These are phyloP conservation scores for Deroplatys truncata DNA, from an alignment of 2,888 invertebrate genomes.

Conservation along the genomic window DNA sequence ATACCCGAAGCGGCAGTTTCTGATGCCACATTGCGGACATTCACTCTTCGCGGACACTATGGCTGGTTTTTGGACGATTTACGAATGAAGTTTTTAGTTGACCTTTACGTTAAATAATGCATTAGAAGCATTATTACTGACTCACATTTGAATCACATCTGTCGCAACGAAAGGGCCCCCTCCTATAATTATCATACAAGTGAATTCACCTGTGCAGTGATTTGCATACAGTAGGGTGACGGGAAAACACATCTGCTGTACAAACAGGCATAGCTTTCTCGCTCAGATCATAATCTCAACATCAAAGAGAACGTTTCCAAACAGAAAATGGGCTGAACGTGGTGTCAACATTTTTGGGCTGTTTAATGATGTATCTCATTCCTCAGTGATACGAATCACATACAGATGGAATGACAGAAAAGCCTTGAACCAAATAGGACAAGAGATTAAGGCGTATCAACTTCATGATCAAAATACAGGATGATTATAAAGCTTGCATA, in stretches of 20 bases:
- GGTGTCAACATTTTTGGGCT: background rate
- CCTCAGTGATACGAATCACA: background rate
- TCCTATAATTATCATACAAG: background rate
- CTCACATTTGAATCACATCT: background rate
- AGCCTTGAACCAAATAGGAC: no score
- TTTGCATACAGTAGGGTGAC: background rate
- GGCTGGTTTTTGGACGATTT: background rate
- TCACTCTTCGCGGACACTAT: no score
- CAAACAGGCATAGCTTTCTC: no score
- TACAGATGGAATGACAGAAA: no score
- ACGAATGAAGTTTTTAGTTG: background rate
- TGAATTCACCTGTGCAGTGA: background rate
- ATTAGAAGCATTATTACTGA: background rate
- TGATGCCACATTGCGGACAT: no score
- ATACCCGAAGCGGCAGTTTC: no score
- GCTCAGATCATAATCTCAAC: background rate
- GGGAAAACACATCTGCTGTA: background rate
- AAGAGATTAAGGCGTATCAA: no score
- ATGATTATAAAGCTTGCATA: no score
- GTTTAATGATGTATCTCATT: background rate
- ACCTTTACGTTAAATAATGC: background rate
- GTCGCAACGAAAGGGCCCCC: background rate
- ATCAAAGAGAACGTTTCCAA: background rate
- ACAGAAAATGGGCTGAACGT: background rate
- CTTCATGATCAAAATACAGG: no score